These are phyloP conservation scores for Stegastes partitus DNA, from an alignment of 2,113 vertebrate genomes.

Conservation along the genomic window DNA sequence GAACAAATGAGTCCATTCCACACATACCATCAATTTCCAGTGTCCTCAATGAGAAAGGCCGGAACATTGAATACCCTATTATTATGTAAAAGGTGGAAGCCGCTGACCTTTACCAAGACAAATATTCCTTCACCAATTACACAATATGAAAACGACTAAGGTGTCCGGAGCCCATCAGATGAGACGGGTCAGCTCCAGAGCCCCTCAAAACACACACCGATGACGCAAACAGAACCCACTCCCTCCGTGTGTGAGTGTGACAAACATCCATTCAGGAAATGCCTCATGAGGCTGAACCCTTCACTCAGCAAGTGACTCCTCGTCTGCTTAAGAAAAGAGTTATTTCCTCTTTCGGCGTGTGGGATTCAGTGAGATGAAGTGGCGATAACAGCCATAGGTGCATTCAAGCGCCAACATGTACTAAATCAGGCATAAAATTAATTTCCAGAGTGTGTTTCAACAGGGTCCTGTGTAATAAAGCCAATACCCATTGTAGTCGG, in stretches of 20 bases:
- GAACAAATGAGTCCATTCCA: no score
- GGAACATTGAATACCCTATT: background rate
- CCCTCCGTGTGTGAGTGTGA: conserved; percentile 34
- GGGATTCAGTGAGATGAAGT: conserved; percentile 60
- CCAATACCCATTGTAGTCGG: conserved; percentile 53
- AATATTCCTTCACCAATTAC: conserved; percentile 6
- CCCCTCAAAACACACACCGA: background rate
- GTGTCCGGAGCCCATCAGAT: background rate
- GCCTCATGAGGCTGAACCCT: conserved; percentile 37
- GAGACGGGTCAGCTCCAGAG: background rate
- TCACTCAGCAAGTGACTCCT: conserved; percentile 35
- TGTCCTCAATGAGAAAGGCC: background rate
- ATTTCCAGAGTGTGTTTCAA: conserved; percentile 74
- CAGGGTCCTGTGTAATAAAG: conserved; percentile 65
- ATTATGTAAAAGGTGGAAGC: background rate
- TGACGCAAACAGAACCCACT: background rate
- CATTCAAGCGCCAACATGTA: conserved; percentile 64
- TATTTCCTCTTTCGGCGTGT: conserved; percentile 34
- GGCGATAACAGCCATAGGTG: conserved; percentile 69
- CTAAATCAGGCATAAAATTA: conserved; percentile 84
- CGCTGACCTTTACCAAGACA: conserved; percentile 3
- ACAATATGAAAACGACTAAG: conserved; percentile 3
- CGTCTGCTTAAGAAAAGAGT: conserved; percentile 42
- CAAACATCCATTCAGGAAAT: conserved; percentile 37
- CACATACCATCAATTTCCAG: background rate